Evolutionary conservation across 2,888 invertebrate species (phyloP), one percentile per base, ranked within the genome.

Genomic region (Druceiella hillmani): DNA sequence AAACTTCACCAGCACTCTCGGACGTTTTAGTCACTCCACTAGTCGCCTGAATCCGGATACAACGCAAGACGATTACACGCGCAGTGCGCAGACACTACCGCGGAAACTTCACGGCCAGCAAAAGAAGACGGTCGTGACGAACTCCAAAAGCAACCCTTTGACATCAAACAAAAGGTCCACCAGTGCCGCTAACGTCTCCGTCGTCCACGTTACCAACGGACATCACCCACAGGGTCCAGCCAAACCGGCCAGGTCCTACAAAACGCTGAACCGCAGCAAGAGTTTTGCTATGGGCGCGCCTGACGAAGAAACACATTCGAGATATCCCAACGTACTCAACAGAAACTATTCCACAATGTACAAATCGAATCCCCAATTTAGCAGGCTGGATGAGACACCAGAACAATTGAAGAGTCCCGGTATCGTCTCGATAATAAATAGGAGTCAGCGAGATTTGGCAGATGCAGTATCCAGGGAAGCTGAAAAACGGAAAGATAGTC

Each of bases 361-460:
- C 62, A 85, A 84, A 57, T 87, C 86, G 3, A 87, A 83, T 59
- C 83, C 87, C 20, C 86, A 87, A 56, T 64, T 88, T 29, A 81
- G 81, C 54, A 71, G 79, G 12, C 62, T 84, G 31, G 79, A 81
- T 48, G 83, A 83, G 54, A 79, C 77, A 5, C 82, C 81, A 1
- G 79, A 78, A 45, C 80, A 85, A 38, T 64, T 87, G 5, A 88
- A 89, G 58, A 89, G 88, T 58, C 90, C 90, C 1, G 87, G 88
- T 25, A 83, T 91, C 47, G 83, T 91, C 24, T 87, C 88, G 39
- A 84, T 87, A 48, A 84, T 90, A 43, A 88, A 84, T 57, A 77
- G 89, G 46, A 88, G 88, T 59, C 87, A 87, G 55, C 76, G 82
- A 43, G 88, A 89, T 58, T 62, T 89, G 15, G 78, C 81, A 15